Conservation (phyloP, 2,113 vertebrate species). For the Nibea albiflora region DNA sequence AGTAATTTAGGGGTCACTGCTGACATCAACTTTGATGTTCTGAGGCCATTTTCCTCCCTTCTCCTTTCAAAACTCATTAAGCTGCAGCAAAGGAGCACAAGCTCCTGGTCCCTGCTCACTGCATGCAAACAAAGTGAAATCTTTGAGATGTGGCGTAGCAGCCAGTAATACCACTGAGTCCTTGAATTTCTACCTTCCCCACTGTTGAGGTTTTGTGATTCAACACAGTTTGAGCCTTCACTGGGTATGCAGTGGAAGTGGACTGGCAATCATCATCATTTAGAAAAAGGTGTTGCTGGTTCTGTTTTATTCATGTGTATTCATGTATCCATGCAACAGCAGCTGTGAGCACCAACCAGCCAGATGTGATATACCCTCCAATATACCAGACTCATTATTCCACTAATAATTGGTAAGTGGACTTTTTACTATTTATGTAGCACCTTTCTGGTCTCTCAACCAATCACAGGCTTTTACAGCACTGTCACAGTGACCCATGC, state of each 20-base stretch:
- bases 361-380: too few relatives aligned
- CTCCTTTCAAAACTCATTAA: not conserved
- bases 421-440: too few relatives aligned
- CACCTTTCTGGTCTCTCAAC: too few relatives aligned
- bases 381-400: too few relatives aligned
- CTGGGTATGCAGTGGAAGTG: too few relatives aligned
- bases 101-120: not conserved
- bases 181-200: not conserved
- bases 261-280: too few relatives aligned
- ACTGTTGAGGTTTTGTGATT: not conserved
- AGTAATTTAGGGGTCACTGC: not conserved
- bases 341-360: not conserved
- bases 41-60: not conserved
- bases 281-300: too few relatives aligned
- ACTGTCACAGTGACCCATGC: too few relatives aligned
- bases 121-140: not conserved
- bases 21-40: conserved; percentile 5
- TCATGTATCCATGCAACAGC: not conserved
- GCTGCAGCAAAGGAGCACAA: not conserved
- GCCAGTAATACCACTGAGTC: not conserved
- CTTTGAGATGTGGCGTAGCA: not conserved
- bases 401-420: too few relatives aligned
- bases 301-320: too few relatives aligned
- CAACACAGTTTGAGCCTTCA: not conserved
- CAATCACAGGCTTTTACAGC: too few relatives aligned